Base-by-base conservation (phyloP, 2,113 vertebrate genomes). In the Nansenia antarctica region DNA sequence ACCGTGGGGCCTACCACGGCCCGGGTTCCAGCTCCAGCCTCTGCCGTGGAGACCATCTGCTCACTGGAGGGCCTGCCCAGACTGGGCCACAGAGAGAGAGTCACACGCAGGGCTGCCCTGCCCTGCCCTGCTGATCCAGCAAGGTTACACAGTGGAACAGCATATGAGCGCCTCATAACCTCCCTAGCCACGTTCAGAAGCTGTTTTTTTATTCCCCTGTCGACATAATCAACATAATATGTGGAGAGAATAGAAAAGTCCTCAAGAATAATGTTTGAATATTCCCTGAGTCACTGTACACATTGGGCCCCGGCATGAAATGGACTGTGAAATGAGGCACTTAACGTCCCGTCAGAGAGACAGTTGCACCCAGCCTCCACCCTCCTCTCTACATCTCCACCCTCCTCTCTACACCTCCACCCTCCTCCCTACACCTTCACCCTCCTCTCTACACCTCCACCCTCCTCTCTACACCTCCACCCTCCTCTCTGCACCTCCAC, bases 261-360 rank as follows among this genome's bases (percentile, higher is more conserved):
- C 67, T 64, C 61, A 85, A 61, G 79, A 84, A 69, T 53, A 84
- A 69, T 53, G 72, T 79, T 54, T 74, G 75, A 77, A 81, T 63
- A 62, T 76, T 80, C 82, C 82, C 85, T 78, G 83, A 83, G 68
- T 84, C 87, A 88, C 72, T 64, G 57, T 54, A 76, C 73, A 77
- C 79, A 65, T 78, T 58, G 79, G 81, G 84, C 84, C 69, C 69
- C 78, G 70, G 77, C 88, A 86, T 87, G 87, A 90, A 92, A 91
- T 91, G 85, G 82, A 89, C 87, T 90, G 88, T 90, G 87, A 91
- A 91, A 92, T 89, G 82, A 91, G 86, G 86, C 87, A 90, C 86
- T 92, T 91, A 89, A 86, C 81, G 79, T 89, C 85, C 80, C 82
- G 77, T 49, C n/a, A n/a, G n/a, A n/a, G n/a, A n/a, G n/a, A n/a